A percentile compares a stretch with the other conserved stretches of the same genome.
Evolutionary conservation across 2,888 invertebrate species (phyloP).

Genomic region (Resseliella maxima): DNA sequence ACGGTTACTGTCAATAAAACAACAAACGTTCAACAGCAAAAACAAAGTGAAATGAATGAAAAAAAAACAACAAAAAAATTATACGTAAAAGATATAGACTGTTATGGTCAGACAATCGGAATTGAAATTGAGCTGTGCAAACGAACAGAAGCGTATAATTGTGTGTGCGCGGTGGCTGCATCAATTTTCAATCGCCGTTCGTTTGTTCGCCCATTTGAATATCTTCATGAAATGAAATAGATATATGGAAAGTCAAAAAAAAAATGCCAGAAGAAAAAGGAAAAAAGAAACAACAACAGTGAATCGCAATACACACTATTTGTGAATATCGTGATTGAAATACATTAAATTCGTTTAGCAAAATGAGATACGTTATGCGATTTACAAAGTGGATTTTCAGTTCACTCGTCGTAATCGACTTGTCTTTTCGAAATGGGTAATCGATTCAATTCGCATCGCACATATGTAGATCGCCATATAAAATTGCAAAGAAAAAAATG

Average conservation of each 20-base stretch:
- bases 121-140: neutral
- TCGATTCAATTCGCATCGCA: neutral
- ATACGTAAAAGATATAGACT: neutral
- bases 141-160: neutral
- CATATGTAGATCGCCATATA: conserved; percentile 32
- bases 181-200: neutral
- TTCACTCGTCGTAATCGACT: conserved; percentile 3
- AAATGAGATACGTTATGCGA: conserved; percentile 15
- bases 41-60: neutral
- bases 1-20: conserved; percentile 26
- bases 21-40: too few species aligned
- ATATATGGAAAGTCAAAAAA: neutral
- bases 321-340: conserved; percentile 49
- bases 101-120: conserved; percentile 33
- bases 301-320: neutral
- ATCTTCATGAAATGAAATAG: neutral
- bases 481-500: neutral
- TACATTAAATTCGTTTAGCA: conserved; percentile 14
- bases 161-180: neutral
- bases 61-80: neutral
- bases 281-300: neutral
- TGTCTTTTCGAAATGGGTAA: conserved; percentile 20
- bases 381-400: conserved; percentile 1
- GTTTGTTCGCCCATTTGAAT: conserved; percentile 1
- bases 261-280: neutral